Evolutionary conservation across 2,797 vertebrate species (phyloP).

Genomic region (Ptychadena robeensis): DNA sequence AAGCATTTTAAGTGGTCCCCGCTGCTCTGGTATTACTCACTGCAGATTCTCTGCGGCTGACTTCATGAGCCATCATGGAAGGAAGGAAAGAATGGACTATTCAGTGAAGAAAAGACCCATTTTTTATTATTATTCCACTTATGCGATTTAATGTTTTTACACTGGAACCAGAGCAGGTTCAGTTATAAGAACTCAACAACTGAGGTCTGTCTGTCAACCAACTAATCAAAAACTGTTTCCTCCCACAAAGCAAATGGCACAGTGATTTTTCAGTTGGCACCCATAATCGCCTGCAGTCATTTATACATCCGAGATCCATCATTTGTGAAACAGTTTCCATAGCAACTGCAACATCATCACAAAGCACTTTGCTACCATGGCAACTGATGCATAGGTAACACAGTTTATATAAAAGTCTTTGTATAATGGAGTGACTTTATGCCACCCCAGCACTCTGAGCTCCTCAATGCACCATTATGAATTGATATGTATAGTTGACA

Average conservation of each 20-base stretch:
- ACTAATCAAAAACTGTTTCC: too few species aligned
- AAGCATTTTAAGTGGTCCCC: slow-evolving; percentile 14
- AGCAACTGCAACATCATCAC: not conserved
- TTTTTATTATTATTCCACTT: not conserved
- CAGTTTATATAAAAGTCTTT: not conserved
- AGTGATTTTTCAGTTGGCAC: too few species aligned
- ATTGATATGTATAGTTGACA: too few species aligned
- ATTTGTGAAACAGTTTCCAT: not conserved
- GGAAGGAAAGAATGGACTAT: not conserved
- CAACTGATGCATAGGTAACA: not conserved
- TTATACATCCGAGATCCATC: not conserved
- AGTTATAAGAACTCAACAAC: too few species aligned
- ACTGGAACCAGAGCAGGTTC: not conserved
- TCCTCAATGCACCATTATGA: too few species aligned
- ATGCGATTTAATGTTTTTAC: not conserved
- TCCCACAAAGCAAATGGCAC: too few species aligned
- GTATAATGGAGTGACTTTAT: too few species aligned
- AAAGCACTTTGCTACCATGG: not conserved
- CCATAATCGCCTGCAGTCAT: too few species aligned
- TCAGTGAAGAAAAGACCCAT: not conserved
- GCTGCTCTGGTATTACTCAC: not conserved
- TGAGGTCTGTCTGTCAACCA: too few species aligned
- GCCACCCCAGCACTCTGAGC: too few species aligned
- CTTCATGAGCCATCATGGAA: not conserved
- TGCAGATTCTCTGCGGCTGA: not conserved